phyloP scores from a whole-genome alignment of 2,797 vertebrate species.

The Poeciliopsis turneri region DNA sequence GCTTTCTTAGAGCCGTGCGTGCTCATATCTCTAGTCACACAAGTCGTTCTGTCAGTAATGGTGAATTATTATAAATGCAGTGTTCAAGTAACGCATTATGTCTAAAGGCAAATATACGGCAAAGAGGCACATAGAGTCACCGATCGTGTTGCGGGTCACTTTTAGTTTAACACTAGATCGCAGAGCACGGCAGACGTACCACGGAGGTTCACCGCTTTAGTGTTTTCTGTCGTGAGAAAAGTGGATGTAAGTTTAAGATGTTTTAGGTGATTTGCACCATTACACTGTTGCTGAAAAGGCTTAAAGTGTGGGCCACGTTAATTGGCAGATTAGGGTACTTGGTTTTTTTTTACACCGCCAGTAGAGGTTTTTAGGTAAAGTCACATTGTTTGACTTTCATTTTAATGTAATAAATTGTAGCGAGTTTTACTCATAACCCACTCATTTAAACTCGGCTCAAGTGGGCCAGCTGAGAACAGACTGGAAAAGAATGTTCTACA shows the following conservation, averaged over 20 bases:
- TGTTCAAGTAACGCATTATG: constrained; percentile 46
- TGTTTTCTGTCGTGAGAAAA: constrained; percentile 39
- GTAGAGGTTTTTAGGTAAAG: neutral
- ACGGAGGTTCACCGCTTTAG: constrained; percentile 58
- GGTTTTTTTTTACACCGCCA: neutral
- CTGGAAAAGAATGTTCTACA: neutral
- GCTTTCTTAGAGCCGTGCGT: constrained; percentile 63
- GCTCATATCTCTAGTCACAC: constrained; percentile 58
- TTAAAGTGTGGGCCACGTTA: constrained; percentile 1
- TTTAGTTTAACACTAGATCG: constrained; percentile 33
- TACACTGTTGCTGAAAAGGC: constrained; percentile 37
- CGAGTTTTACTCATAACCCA: neutral
- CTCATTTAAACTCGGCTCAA: neutral
- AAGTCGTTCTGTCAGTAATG: constrained; percentile 48
- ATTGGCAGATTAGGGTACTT: neutral
- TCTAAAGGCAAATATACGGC: constrained; percentile 34
- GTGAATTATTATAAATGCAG: constrained; percentile 46
- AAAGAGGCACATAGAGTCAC: constrained; percentile 37
- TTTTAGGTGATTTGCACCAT: constrained; percentile 35
- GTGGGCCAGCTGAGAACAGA: neutral
- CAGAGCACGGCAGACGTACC: constrained; percentile 50
- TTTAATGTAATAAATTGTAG: neutral
- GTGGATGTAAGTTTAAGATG: constrained; percentile 33
- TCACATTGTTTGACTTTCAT: neutral
- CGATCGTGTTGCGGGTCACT: constrained; percentile 21